phyloP scores from a whole-genome alignment of 2,888 invertebrate genomes.

The Apamea anceps region DNA sequence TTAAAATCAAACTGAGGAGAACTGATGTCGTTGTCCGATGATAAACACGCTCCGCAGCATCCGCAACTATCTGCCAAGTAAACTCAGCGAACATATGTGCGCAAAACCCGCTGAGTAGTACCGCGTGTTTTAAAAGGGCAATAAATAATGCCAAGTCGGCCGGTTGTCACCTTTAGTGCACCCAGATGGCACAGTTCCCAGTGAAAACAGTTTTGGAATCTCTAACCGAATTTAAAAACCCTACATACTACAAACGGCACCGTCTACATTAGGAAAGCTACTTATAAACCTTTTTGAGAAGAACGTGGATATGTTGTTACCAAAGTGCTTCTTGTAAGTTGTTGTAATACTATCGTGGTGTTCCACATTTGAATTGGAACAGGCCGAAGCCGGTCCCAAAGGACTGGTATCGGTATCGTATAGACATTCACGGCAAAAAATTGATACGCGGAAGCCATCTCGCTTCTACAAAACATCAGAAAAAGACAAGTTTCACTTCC shows the following conservation, averaged over 20 bases:
- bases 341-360: constrained; percentile 65
- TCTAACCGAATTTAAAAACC: constrained; percentile 64
- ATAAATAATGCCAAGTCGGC: constrained; percentile 79
- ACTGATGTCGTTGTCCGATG: constrained; percentile 57
- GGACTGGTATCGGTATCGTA: constrained; percentile 72
- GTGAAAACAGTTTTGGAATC: constrained; percentile 79
- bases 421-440: constrained; percentile 76
- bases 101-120: constrained; percentile 67
- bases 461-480: constrained; percentile 80
- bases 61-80: constrained; percentile 67
- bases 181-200: constrained; percentile 84
- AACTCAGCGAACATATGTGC: constrained; percentile 64
- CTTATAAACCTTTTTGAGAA: constrained; percentile 21
- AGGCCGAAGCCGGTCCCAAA: constrained; percentile 76
- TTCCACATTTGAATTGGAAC: constrained; percentile 78
- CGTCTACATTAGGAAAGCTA: constrained; percentile 18
- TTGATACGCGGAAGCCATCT: constrained; percentile 83
- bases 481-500: constrained; percentile 85
- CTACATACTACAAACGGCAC: constrained; percentile 40
- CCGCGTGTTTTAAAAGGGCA: constrained; percentile 76
- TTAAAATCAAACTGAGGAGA: constrained; percentile 76
- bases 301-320: neutral
- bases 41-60: constrained; percentile 56
- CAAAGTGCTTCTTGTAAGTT: constrained; percentile 18
- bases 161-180: constrained; percentile 81